Evolutionary conservation across 2,888 invertebrate species (phyloP).

Genomic region (Deilephila porcellus): DNA sequence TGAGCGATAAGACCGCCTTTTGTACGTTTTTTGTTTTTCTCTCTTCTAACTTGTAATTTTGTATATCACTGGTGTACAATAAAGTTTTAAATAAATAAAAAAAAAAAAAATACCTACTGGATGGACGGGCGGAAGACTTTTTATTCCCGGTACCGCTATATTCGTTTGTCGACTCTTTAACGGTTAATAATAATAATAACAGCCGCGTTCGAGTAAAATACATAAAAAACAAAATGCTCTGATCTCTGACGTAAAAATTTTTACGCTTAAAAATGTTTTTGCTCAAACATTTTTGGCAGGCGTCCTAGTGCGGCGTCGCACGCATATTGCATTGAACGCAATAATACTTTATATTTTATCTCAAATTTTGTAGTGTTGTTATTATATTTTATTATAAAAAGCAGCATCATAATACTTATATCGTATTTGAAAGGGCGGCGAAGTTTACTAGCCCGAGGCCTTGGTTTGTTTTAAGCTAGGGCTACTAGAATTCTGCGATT

Average conservation of each 20-base stretch:
- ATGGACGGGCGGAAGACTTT: too few relatives aligned
- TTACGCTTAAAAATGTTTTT: constrained; percentile 48
- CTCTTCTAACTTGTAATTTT: too few relatives aligned
- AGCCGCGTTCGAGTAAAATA: background rate
- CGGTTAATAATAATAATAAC: background rate
- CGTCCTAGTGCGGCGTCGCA: constrained; percentile 41
- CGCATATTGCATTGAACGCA: background rate
- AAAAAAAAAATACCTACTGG: too few relatives aligned
- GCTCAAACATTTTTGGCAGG: constrained; percentile 59
- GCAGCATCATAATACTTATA: background rate
- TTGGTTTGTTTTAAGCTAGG: background rate
- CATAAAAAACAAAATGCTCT: background rate
- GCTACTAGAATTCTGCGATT: background rate
- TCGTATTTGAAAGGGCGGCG: constrained; percentile 10
- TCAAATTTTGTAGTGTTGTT: background rate
- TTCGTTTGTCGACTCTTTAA: too few relatives aligned
- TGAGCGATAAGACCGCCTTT: too few relatives aligned
- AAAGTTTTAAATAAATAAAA: too few relatives aligned
- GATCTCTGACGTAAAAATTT: constrained; percentile 33
- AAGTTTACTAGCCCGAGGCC: background rate
- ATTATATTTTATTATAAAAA: constrained; percentile 12
- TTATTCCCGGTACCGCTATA: too few relatives aligned
- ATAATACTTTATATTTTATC: background rate
- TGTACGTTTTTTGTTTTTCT: too few relatives aligned
- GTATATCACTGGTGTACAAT: too few relatives aligned